A percentile compares a stretch with the other conserved stretches of the same genome.
Conservation (phyloP, 2,888 invertebrate species). For the Mimumesa dahlbomi region DNA sequence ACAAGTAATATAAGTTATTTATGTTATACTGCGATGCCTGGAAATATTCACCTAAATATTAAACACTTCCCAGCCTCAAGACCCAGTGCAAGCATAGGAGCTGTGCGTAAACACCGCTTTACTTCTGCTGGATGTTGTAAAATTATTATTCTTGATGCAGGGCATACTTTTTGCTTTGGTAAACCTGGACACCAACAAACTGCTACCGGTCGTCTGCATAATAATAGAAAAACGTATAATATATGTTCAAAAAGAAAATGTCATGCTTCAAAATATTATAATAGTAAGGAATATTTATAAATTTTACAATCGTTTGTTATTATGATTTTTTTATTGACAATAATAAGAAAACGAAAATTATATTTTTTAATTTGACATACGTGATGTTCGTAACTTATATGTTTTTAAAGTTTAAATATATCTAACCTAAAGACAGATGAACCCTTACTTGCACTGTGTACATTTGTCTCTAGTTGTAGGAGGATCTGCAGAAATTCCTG, state of each 20-base stretch:
- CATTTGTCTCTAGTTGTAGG: conserved; percentile 88
- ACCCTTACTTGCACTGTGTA: conserved; percentile 86
- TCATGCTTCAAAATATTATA: background rate
- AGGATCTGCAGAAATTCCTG: conserved; percentile 89
- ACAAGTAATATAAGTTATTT: background rate
- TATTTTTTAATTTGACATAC: background rate
- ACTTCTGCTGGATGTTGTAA: conserved; percentile 97
- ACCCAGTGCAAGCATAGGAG: conserved; percentile 92
- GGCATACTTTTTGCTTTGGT: conserved; percentile 86
- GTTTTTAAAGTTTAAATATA: background rate
- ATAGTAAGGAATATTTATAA: background rate
- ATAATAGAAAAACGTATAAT: background rate
- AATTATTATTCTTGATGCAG: conserved; percentile 88
- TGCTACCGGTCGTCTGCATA: conserved; percentile 87
- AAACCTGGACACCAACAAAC: conserved; percentile 96
- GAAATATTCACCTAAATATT: conserved; percentile 74
- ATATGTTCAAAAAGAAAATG: background rate
- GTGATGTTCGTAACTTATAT: background rate
- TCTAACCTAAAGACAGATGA: conserved; percentile 34
- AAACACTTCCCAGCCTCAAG: conserved; percentile 88
- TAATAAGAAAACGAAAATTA: background rate
- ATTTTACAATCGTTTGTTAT: no score
- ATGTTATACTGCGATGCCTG: background rate
- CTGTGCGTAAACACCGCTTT: conserved; percentile 92
- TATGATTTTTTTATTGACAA: background rate